These are phyloP conservation scores for Orientallactaga sibirica DNA, from an alignment of 2,797 vertebrate genomes.

Conservation along the genomic window DNA sequence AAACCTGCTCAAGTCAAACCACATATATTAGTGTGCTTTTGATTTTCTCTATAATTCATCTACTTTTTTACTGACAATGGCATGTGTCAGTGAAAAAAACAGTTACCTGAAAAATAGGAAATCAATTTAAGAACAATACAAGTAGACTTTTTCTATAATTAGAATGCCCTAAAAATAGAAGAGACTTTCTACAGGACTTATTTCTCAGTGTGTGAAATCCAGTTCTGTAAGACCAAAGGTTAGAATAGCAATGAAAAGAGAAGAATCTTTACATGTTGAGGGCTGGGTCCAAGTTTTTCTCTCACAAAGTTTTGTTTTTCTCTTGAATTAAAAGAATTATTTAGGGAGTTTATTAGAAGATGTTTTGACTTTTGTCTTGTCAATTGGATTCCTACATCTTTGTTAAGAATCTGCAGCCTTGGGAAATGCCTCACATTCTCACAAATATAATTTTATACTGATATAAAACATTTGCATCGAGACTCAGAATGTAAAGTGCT, in stretches of 20 bases:
- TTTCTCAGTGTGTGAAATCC: background rate
- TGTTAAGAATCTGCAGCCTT: background rate
- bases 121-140: conserved; percentile 46
- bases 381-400: background rate
- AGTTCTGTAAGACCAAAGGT: background rate
- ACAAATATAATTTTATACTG: background rate
- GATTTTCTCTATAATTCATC: conserved; percentile 61
- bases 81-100: conserved; percentile 37
- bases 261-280: background rate
- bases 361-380: background rate
- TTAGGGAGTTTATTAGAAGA: background rate
- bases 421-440: background rate
- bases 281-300: accelerated
- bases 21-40: conserved; percentile 70
- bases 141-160: background rate
- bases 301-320: background rate
- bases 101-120: conserved; percentile 45
- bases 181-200: background rate
- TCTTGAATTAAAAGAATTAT: background rate
- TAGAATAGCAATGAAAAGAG: background rate
- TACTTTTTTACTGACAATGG: conserved; percentile 46
- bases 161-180: background rate
- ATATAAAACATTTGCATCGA: background rate
- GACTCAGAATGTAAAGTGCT: background rate
- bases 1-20: conserved; percentile 76